phyloP scores from a whole-genome alignment of 2,888 invertebrate species.

The Petrolisthes cinctipes region DNA sequence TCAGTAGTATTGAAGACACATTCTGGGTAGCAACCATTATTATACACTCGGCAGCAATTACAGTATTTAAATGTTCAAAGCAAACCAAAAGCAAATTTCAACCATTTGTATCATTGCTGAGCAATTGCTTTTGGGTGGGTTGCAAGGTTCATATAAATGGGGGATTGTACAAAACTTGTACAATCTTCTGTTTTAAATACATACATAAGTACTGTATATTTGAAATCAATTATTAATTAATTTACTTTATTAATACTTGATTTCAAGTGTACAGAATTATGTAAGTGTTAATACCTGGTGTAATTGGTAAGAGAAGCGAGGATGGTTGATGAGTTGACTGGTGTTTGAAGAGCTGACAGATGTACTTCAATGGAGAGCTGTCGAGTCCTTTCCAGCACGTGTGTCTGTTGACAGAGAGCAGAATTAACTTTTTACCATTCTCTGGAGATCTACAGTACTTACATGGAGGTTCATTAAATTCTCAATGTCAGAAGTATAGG shows the following conservation, averaged over 20 bases:
- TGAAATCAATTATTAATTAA: neutral
- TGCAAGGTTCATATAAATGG: neutral
- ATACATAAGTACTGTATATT: too few relatives aligned
- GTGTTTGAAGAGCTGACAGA: neutral
- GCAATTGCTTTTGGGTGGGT: too few relatives aligned
- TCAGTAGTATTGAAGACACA: too few relatives aligned
- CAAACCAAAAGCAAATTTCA: too few relatives aligned
- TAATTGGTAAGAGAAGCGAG: neutral
- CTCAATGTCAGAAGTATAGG: neutral
- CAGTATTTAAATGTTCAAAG: too few relatives aligned
- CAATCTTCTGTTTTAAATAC: neutral
- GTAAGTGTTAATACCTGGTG: neutral
- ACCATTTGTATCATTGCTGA: too few relatives aligned
- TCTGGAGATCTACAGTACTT: neutral
- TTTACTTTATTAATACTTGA: neutral
- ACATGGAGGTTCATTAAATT: neutral
- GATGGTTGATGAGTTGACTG: neutral
- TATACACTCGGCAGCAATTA: too few relatives aligned
- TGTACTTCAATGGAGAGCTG: conserved; percentile 5
- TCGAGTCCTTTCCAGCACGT: conserved; percentile 2
- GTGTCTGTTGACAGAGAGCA: neutral
- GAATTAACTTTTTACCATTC: neutral
- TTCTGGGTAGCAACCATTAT: too few relatives aligned
- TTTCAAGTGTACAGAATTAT: too few relatives aligned
- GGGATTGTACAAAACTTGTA: neutral